These are phyloP conservation scores for Mesoclemmys tuberculata DNA, from an alignment of 2,113 vertebrate genomes.

Conservation along the genomic window DNA sequence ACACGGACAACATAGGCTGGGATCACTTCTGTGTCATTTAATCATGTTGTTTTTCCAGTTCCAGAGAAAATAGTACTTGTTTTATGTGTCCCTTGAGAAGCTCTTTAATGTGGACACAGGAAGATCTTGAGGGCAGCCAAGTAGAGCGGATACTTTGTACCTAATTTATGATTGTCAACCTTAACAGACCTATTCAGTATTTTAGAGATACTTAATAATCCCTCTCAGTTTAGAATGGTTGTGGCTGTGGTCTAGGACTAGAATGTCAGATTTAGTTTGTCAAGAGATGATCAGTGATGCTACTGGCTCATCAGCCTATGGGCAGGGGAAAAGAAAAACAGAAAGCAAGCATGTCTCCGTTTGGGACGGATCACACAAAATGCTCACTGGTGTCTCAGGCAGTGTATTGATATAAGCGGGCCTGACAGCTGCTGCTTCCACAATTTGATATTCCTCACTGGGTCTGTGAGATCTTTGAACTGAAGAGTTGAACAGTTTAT, in stretches of 20 bases:
- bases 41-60: slow-evolving; percentile 36
- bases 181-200: not conserved
- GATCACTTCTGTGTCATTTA: slow-evolving; percentile 52
- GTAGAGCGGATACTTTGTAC: not conserved
- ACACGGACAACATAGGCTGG: not conserved
- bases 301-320: not conserved
- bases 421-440: not conserved
- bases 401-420: not conserved
- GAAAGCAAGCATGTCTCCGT: rapidly evolving
- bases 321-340: not conserved
- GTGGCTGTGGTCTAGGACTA: not conserved
- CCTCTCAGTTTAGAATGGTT: not conserved
- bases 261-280: not conserved
- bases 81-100: slow-evolving; percentile 42
- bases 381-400: not conserved
- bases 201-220: not conserved
- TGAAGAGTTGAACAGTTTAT: not conserved
- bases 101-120: not conserved
- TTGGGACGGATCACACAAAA: not conserved
- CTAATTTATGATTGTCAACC: slow-evolving; percentile 8
- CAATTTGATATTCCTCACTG: not conserved
- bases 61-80: slow-evolving; percentile 3
- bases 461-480: not conserved
- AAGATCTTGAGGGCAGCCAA: slow-evolving; percentile 6
- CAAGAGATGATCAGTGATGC: not conserved